A percentile compares a stretch with the other conserved stretches of the same genome.
Evolutionary conservation across 2,113 vertebrate genomes (phyloP).

Genomic region (Meleagris gallopavo): DNA sequence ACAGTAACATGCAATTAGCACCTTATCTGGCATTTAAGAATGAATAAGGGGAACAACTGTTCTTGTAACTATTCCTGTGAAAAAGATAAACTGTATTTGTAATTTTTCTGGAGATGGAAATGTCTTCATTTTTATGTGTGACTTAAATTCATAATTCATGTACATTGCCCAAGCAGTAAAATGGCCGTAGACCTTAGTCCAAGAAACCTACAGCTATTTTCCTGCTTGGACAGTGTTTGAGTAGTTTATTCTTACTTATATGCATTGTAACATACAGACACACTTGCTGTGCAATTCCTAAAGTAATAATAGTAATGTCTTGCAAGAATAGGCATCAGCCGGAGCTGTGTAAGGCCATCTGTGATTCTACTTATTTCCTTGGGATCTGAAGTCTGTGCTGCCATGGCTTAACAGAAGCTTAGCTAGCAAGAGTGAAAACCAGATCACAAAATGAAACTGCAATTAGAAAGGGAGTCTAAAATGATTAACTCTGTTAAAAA

Average conservation of each 20-base stretch:
- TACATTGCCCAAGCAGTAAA: background rate
- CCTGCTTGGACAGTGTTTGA: background rate
- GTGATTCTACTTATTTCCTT: background rate
- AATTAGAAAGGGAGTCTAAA: background rate
- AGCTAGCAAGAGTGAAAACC: background rate
- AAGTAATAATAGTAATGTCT: background rate
- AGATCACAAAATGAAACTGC: background rate
- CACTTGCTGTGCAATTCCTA: background rate
- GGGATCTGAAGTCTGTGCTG: background rate
- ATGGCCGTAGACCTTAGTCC: background rate
- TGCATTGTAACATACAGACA: background rate
- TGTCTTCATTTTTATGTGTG: background rate
- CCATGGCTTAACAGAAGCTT: background rate
- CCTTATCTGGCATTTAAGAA: constrained; percentile 35
- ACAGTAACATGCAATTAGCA: constrained; percentile 53
- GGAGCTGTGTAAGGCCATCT: background rate
- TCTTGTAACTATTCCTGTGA: background rate
- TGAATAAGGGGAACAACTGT: constrained; percentile 30
- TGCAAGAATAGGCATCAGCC: background rate
- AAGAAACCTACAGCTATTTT: background rate
- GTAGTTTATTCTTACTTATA: background rate
- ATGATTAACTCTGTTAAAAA: background rate
- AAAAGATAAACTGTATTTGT: background rate
- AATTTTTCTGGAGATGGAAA: constrained; percentile 11
- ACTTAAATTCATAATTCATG: background rate